Base-by-base conservation (phyloP, 2,113 vertebrate genomes). In the Synchiropus splendidus region DNA sequence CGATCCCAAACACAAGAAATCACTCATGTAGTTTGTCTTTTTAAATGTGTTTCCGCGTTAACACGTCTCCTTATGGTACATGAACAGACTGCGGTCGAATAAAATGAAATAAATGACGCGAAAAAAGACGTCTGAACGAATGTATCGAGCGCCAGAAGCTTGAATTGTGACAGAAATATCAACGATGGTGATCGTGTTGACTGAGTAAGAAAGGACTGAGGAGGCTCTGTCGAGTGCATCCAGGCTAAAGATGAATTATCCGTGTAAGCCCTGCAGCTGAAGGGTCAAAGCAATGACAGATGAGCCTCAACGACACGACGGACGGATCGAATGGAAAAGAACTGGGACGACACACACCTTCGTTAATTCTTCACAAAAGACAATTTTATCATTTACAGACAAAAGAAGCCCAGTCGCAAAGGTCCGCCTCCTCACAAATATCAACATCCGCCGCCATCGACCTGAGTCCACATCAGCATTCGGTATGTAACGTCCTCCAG, bases 201-300 rank as follows among this genome's bases (percentile, higher is more conserved):
- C 18, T n/a, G 11, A 41, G 15, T 16, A 11, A 16, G 33, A 9
- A 6, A 51, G 31, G 11, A 38, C 6, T n/a, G 12, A 14, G 30
- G 8, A 16, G 48, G 44, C 55, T 51, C 51, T 57, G 9, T 44
- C 45, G 12, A 35, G 46, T 16, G 18, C 49, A 74, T 70, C 55
- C 68, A 67, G 77, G 72, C 62, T 78, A 71, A 61, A 72, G 56
- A 72, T 72, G 70, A 79, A 77, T 81, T 75, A 80, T 79, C 77
- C 58, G 58, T 58, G 14, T 78, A 79, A 80, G 60, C 73, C 72
- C 12, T 34, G 41, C 66, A 67, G 58, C 66, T 61, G 63, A 74
- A 68, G 83, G 85, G 82, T 85, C 78, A 86, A 16, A 65, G 82
- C 79, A 85, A 85, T 85, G 81, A 85, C 84, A 83, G 76, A 47